Evolutionary conservation across 2,888 invertebrate species (phyloP), one percentile per base, ranked within the genome.

Genomic region (Caenorhabditis sulstoni): DNA sequence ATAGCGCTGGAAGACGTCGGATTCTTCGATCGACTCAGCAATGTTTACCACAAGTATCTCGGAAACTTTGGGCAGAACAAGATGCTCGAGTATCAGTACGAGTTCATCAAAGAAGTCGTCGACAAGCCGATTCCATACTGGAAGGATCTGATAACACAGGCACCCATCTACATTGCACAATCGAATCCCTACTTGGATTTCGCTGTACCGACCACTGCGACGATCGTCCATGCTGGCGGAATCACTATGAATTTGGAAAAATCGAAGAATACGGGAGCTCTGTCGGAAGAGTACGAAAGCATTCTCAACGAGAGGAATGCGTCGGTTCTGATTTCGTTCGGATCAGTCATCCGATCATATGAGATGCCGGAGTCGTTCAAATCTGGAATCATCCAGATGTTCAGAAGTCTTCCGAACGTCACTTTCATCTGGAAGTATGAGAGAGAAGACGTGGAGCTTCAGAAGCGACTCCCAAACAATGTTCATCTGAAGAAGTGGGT

Each of bases 271-370:
- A 18, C 8, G 11, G 12, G 14, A n/a, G 11, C 11, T 5, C 14
- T 68, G 14, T 50, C 59, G 8, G 50, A 71, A n/a, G 77, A 77
- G 12, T 77, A 70, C n/a, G 58, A 68, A 14, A 37, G 29, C 2
- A 77, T 77, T 14, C 37, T 77, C 12, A 23, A 47, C 7, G 57
- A 57, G 14, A 18, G 70, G 23, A 23, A 45, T 16, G 44, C 59
- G 0, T 70, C 77, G 9, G 65, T 77, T 1, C 22, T 77, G 41
- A 71, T 77, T 4, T 77, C 77, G 5, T 77, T 77, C 45, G 77
- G 77, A 18, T 64, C 77, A 20, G 65, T 77, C 7, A 35, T 71
- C n/a, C 11, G 55, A 47, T 77, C 77, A 0, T 53, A 16, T 14
- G 58, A 77, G n/a, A 77, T 77, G 77, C 77, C 77, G 16, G 59